Evolutionary conservation across 2,888 invertebrate species (phyloP), one percentile per base, ranked within the genome.

Genomic region (Vanessa cardui): DNA sequence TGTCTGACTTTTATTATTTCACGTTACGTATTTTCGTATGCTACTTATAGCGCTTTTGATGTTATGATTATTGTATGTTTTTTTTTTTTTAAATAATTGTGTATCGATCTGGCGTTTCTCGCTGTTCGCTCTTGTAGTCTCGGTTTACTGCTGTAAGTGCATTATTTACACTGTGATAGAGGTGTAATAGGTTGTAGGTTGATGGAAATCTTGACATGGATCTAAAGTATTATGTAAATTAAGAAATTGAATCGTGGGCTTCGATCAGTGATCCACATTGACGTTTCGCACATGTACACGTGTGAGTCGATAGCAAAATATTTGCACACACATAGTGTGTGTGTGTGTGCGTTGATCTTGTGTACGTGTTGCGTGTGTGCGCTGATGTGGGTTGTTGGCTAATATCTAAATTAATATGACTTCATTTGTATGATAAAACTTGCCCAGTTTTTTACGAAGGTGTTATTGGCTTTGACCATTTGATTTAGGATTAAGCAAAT

Each of bases 101-200:
- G 80, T 83, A 79, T 15, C 46, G 21, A 60, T 62, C 33, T 56
- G 4, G 33, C 26, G 56, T 39, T 56, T 56, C 39, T 56, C 18
- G 12, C 81, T 83, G 83, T 75, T 82, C 82, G 75, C 74, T 83
- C 80, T 63, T 84, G 77, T 85, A 63, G 46, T 63, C 54, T 60
- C 80, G 77, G 81, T 87, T 83, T 82, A 82, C 80, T 83, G 77
- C 86, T 83, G 79, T 90, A 90, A 89, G 92, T 92, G 90, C 92
- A 90, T 92, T 92, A 90, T 88, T 87, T 92, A 92, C 92, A 90
- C 89, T 92, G 92, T 92, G 91, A 92, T 92, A 91, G 87, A 87
- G 78, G 89, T 90, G 90, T 92, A 90, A 89, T 56, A 87, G 83
- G 76, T 77, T 78, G 85, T 86, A 85, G 83, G 80, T 76, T 80